A percentile compares a stretch with the other conserved stretches of the same genome.
phyloP scores from a whole-genome alignment of 1,140 invertebrate species.

The Diachasma alloeum region DNA sequence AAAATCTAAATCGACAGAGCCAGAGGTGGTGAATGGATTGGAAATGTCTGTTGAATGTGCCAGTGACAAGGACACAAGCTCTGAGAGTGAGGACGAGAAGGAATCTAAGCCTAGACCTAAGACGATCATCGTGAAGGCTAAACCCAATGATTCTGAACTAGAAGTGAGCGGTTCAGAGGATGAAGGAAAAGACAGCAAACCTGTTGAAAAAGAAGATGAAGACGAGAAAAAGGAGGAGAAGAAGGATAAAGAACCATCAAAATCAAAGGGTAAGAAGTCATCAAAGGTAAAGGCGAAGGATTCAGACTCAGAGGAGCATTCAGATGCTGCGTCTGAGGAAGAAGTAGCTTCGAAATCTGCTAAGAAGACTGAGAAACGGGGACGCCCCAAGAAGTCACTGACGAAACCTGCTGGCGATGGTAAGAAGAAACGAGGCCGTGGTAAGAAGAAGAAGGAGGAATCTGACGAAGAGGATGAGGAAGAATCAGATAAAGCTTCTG shows the following conservation, averaged over 20 bases:
- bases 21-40: constrained; percentile 53
- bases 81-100: constrained; percentile 46
- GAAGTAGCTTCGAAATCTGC: constrained; percentile 10
- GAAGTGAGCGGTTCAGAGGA: constrained; percentile 51
- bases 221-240: not conserved
- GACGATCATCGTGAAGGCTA: constrained; percentile 57
- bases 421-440: not conserved
- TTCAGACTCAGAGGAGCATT: constrained; percentile 39
- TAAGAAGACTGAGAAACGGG: constrained; percentile 2
- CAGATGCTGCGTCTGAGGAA: constrained; percentile 26
- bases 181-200: constrained; percentile 29
- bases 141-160: constrained; percentile 56
- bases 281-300: constrained; percentile 48
- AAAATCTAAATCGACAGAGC: constrained; percentile 31
- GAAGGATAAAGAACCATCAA: constrained; percentile 41
- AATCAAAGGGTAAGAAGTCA: constrained; percentile 40
- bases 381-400: constrained; percentile 4
- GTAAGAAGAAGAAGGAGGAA: not conserved
- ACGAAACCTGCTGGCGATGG: not conserved
- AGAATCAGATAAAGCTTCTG: not conserved
- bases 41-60: constrained; percentile 60
- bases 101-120: constrained; percentile 48
- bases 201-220: constrained; percentile 15
- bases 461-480: not conserved
- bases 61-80: constrained; percentile 55